Conservation (phyloP, 2,113 vertebrate genomes). For the Eudyptes chrysolophus region DNA sequence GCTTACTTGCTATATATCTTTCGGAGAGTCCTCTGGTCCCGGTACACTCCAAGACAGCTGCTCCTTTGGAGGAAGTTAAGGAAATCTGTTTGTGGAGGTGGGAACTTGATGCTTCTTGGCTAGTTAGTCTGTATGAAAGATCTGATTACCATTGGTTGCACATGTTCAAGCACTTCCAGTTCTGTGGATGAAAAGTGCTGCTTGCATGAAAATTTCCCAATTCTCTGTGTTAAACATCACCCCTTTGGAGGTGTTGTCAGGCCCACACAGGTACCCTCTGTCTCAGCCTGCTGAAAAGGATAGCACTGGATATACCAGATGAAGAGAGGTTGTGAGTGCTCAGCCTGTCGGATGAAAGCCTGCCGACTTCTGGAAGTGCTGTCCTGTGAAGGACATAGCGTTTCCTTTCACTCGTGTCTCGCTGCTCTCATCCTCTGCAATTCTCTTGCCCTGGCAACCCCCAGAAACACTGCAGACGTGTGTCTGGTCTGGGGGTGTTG, state of each 20-base stretch:
- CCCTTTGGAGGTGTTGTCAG: background rate
- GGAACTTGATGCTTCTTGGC: background rate
- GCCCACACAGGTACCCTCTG: background rate
- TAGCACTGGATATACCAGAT: background rate
- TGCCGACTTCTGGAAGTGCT: background rate
- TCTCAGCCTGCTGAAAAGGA: background rate
- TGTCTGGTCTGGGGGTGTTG: accelerated
- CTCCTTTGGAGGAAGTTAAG: background rate
- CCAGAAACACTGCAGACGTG: background rate
- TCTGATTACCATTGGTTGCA: background rate
- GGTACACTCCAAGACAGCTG: background rate
- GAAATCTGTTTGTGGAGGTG: background rate
- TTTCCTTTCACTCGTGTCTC: background rate
- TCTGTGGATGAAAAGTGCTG: background rate
- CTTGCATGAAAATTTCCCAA: background rate
- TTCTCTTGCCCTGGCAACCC: conserved; percentile 12
- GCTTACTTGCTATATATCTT: background rate
- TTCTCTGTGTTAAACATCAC: background rate
- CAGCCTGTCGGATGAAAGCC: background rate
- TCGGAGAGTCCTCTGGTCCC: background rate
- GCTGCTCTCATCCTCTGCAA: background rate
- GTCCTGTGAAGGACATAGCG: background rate
- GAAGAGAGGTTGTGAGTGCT: background rate
- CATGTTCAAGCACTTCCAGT: background rate
- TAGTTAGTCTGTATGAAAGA: background rate